These are phyloP conservation scores for Aphrophora alni DNA, from an alignment of 2,888 invertebrate genomes.

Conservation along the genomic window DNA sequence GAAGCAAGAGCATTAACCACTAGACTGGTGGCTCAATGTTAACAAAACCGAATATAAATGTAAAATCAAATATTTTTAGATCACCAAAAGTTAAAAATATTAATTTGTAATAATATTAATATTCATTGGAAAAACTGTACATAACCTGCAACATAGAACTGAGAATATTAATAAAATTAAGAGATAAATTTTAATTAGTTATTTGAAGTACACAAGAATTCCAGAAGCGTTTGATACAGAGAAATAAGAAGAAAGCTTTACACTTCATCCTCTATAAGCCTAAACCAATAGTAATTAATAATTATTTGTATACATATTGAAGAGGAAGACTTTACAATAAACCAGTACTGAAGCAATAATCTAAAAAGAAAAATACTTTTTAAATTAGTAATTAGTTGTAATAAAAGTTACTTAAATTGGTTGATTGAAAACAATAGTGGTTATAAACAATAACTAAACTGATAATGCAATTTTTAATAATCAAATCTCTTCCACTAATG, in stretches of 20 bases:
- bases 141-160: not conserved
- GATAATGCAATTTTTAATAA: too few relatives aligned
- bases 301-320: not conserved
- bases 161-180: not conserved
- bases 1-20: too few relatives aligned
- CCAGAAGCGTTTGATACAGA: not conserved
- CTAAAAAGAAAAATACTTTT: not conserved
- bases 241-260: not conserved
- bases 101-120: not conserved
- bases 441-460: too few relatives aligned
- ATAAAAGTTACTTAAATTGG: too few relatives aligned
- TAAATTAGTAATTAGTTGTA: too few relatives aligned
- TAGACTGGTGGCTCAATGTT: too few relatives aligned
- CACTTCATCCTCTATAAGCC: not conserved
- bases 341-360: not conserved
- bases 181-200: not conserved
- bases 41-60: too few relatives aligned
- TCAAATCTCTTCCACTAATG: too few relatives aligned
- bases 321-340: not conserved
- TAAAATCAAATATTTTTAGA: too few relatives aligned
- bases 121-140: not conserved
- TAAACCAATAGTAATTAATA: not conserved
- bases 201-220: not conserved
- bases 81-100: not conserved
- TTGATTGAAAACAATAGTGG: too few relatives aligned